Evolutionary conservation across 2,888 invertebrate genomes (phyloP).

Genomic region (Drosophila mayaguana): DNA sequence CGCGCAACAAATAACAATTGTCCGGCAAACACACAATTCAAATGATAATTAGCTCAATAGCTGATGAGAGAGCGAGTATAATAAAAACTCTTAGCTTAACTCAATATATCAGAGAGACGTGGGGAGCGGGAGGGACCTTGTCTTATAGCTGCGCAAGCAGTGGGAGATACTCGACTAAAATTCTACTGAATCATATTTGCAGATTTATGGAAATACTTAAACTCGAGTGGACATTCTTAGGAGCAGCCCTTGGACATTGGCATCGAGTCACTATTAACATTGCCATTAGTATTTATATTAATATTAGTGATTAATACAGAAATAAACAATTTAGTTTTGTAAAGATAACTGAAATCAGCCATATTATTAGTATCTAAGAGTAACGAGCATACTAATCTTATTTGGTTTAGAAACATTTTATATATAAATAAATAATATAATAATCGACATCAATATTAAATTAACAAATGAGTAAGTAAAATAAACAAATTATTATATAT

Average conservation of each 20-base stretch:
- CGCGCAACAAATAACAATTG: conserved; percentile 20
- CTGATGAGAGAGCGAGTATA: conserved; percentile 5
- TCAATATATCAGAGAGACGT: conserved; percentile 6
- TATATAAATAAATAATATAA: no score
- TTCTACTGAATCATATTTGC: neutral
- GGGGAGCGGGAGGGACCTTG: neutral
- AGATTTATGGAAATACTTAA: conserved; percentile 4
- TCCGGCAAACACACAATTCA: conserved; percentile 10
- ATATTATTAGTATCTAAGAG: no score
- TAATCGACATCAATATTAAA: no score
- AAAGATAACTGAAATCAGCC: no score
- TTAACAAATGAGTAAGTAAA: no score
- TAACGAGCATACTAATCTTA: no score
- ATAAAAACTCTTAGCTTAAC: conserved; percentile 11
- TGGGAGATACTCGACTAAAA: neutral
- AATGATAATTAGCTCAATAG: conserved; percentile 32
- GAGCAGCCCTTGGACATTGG: neutral
- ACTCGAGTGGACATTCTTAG: neutral
- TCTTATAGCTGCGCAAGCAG: neutral
- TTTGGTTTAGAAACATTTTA: no score
- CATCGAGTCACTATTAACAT: neutral
- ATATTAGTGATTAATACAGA: no score
- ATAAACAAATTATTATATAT: no score
- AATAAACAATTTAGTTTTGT: no score
- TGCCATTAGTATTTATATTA: neutral